Conservation (phyloP, 1,140 invertebrate species). For the Drosophila rhopaloa region DNA sequence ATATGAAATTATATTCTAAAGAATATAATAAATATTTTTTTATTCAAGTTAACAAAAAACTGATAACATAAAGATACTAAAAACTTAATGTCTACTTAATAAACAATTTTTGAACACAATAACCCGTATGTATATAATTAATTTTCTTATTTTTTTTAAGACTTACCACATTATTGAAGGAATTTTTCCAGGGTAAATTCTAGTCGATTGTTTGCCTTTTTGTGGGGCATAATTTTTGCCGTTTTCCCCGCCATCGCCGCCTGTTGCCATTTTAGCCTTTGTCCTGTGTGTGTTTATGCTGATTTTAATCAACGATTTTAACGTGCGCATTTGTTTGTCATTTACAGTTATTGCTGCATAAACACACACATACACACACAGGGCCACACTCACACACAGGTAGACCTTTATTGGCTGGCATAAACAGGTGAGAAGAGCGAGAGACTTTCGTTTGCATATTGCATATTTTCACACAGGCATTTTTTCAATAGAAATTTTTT, state of each 20-base stretch:
- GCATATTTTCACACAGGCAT: constrained; percentile 36
- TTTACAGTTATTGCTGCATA: constrained; percentile 67
- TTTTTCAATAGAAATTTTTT: constrained; percentile 35
- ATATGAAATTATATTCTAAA: too few relatives aligned
- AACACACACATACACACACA: constrained; percentile 23
- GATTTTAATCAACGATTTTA: constrained; percentile 76
- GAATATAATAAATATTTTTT: too few relatives aligned
- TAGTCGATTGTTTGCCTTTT: neutral
- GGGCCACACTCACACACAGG: neutral
- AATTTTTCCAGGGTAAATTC: neutral
- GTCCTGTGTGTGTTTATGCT: constrained; percentile 49
- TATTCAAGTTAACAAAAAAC: too few relatives aligned
- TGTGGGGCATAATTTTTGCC: constrained; percentile 1
- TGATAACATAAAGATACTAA: too few relatives aligned
- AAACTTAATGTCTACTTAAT: too few relatives aligned
- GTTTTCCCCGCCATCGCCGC: neutral
- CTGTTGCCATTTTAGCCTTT: constrained; percentile 25
- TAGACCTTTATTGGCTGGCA: constrained; percentile 29
- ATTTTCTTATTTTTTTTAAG: too few relatives aligned
- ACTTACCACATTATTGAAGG: neutral
- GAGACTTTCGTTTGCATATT: constrained; percentile 40
- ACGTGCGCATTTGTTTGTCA: constrained; percentile 71
- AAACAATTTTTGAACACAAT: too few relatives aligned
- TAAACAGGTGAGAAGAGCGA: constrained; percentile 19
- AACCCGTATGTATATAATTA: too few relatives aligned